Base-by-base conservation (phyloP, 1,140 invertebrate species). In the Planococcus citri region DNA sequence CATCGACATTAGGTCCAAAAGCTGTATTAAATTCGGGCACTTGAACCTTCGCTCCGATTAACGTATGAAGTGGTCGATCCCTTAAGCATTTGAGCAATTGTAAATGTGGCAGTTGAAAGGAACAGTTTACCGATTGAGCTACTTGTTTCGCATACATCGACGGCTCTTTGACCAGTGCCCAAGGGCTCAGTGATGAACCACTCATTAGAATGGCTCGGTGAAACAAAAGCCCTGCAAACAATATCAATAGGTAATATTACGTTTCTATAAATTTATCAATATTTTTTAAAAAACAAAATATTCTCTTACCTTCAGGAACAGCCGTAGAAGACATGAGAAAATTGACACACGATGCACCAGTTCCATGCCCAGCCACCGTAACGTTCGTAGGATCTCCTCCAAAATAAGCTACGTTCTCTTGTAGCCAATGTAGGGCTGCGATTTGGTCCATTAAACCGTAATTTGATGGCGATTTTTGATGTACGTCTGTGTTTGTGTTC, bases 371-470 rank as follows among this genome's bases (percentile, higher is more conserved):
- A 75, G 97, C 85, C 0, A 98, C 78, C 0, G 95, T 97, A n/a
- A 98, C 92, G 76, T 93, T 94, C 17, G 86, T 86, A 0, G 91
- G 85, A 80, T 98, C 94, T 0, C 94, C 95, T 20, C 92, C 92
- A 75, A 97, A 97, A 70, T 87, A 86, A 1, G 84, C 89, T 33
- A 97, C 93, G 77, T 97, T 97, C 78, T 96, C 91, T 76, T 95
- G 90, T 51, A 97, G 86, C 92, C 92, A 95, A 75, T 95, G 92
- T 33, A 95, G 79, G 0, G 92, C 92, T 0, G 93, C 93, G 74
- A 95, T 92, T 78, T 95, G 92, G 78, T 97, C 95, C 88, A 97
- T 91, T 20, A 97, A 83, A 0, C 94, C 95, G 77, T 95, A 95
- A 82, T 98, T 97, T 20, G 90, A 91, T 73, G 89, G 91, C 57